phyloP scores from a whole-genome alignment of 2,888 invertebrate genomes.

The Tipula confusa region DNA sequence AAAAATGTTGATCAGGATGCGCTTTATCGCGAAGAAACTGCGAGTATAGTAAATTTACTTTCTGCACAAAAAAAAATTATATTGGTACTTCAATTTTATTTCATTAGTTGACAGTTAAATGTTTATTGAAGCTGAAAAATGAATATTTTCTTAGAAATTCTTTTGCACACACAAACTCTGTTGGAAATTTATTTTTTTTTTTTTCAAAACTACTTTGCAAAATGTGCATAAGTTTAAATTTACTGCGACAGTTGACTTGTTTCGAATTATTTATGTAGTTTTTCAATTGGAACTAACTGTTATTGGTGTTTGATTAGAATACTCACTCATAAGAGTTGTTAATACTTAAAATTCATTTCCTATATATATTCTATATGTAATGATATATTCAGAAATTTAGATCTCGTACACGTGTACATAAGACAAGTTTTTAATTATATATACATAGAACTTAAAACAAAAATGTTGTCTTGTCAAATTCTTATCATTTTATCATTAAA shows the following conservation, averaged over 20 bases:
- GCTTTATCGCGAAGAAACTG: background rate
- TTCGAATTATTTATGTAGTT: background rate
- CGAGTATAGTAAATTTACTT: too few relatives aligned
- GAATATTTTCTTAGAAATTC: background rate
- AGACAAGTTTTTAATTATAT: background rate
- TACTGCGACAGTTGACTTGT: background rate
- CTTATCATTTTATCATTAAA: slow-evolving; percentile 4
- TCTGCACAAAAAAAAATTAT: background rate
- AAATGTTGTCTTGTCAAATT: background rate
- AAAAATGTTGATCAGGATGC: background rate
- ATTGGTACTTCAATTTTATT: background rate
- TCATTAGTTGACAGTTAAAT: slow-evolving; percentile 5
- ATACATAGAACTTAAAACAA: background rate
- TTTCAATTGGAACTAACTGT: background rate
- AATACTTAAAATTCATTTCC: background rate
- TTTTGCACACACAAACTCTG: background rate
- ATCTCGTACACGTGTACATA: background rate
- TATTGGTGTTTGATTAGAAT: background rate
- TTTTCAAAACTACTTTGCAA: background rate
- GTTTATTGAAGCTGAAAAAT: background rate
- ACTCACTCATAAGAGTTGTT: background rate
- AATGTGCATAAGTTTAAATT: slow-evolving; percentile 20
- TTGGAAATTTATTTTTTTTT: background rate
- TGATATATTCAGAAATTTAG: background rate
- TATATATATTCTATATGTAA: background rate